These are phyloP conservation scores for Diloba caeruleocephala DNA, from an alignment of 2,888 invertebrate genomes.

Conservation along the genomic window DNA sequence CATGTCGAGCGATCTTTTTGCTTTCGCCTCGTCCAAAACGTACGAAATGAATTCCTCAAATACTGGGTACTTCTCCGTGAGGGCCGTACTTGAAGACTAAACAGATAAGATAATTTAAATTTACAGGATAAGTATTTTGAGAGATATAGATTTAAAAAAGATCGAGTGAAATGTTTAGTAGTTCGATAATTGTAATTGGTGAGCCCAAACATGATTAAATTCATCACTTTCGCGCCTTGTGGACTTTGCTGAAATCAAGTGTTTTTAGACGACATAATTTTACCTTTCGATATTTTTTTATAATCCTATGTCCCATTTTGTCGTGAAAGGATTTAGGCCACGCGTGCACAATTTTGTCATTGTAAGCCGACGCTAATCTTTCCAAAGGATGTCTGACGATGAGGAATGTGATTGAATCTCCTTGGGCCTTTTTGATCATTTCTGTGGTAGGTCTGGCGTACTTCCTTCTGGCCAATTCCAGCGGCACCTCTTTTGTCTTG, in stretches of 20 bases:
- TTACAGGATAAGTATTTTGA: too few relatives aligned
- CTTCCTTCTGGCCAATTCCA: slow-evolving; percentile 93
- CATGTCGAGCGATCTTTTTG: slow-evolving; percentile 92
- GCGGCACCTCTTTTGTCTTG: slow-evolving; percentile 93
- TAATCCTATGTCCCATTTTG: slow-evolving; percentile 93
- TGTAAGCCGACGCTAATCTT: slow-evolving; percentile 93
- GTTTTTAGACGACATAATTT: slow-evolving; percentile 13
- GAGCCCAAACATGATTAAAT: too few relatives aligned
- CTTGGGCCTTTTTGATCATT: slow-evolving; percentile 92
- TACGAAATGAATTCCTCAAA: slow-evolving; percentile 95
- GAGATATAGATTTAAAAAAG: too few relatives aligned
- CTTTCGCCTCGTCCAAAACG: slow-evolving; percentile 91
- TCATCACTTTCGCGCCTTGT: too few relatives aligned
- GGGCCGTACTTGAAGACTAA: slow-evolving; percentile 57
- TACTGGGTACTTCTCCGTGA: slow-evolving; percentile 91
- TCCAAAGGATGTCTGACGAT: slow-evolving; percentile 95
- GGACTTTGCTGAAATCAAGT: too few relatives aligned
- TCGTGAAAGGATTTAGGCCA: slow-evolving; percentile 95
- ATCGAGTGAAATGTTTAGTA: too few relatives aligned
- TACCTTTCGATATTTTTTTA: slow-evolving; percentile 92
- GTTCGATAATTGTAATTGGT: too few relatives aligned
- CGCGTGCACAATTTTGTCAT: slow-evolving; percentile 95
- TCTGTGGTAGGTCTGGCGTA: slow-evolving; percentile 93
- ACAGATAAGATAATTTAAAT: slow-evolving; percentile 19
- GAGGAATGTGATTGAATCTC: slow-evolving; percentile 93